These are phyloP conservation scores for Penelope pileata DNA, from an alignment of 2,113 vertebrate genomes.

Conservation along the genomic window DNA sequence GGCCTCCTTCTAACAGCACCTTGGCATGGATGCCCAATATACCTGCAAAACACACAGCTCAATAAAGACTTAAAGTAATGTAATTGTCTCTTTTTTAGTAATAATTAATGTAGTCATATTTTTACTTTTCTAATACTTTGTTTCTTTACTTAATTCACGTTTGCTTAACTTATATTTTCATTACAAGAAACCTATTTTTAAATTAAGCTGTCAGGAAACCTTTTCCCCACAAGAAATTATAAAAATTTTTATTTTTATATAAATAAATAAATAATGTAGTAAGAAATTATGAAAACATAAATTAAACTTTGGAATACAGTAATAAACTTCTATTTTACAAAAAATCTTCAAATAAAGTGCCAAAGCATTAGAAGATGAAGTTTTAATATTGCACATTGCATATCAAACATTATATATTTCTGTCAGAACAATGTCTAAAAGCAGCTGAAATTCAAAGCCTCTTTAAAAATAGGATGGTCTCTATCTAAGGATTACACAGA, in stretches of 20 bases:
- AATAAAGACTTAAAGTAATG: neutral
- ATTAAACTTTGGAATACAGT: neutral
- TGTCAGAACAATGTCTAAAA: slow-evolving; percentile 3
- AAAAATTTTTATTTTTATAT: neutral
- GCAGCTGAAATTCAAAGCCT: slow-evolving; percentile 10
- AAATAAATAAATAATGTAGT: neutral
- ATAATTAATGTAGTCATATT: neutral
- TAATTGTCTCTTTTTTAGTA: neutral
- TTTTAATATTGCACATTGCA: slow-evolving; percentile 13
- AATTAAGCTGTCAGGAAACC: neutral
- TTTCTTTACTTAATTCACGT: neutral
- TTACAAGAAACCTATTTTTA: neutral
- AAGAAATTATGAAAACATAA: neutral
- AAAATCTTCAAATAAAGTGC: neutral
- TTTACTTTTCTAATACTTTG: neutral
- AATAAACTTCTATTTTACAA: neutral
- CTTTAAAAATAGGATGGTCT: slow-evolving; percentile 13
- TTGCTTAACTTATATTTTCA: neutral
- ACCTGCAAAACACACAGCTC: neutral
- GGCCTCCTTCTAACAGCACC: neutral
- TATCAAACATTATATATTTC: slow-evolving; percentile 27
- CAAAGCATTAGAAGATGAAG: slow-evolving; percentile 6
- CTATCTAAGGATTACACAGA: neutral
- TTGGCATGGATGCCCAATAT: neutral
- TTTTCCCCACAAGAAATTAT: neutral